Conservation (phyloP, 2,888 invertebrate species). For the Uropetala carovei region DNA sequence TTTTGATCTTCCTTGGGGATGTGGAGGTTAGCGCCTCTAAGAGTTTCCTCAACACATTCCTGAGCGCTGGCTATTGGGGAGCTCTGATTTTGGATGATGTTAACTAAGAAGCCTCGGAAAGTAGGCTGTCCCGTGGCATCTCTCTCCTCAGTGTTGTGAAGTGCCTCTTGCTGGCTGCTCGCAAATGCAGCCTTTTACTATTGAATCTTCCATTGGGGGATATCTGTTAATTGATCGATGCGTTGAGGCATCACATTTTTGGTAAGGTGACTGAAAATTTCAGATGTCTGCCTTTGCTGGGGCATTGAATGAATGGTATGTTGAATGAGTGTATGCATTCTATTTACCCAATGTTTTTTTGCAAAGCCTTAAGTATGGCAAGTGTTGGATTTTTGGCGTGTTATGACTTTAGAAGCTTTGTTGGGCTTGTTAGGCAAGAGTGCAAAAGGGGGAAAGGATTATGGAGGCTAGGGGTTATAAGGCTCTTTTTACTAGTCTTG, state of each 20-base stretch:
- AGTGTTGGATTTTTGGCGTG: conserved; percentile 60
- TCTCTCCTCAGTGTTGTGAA: conserved; percentile 60
- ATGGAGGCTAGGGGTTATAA: conserved; percentile 55
- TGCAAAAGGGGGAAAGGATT: conserved; percentile 40
- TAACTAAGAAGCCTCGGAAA: conserved; percentile 20
- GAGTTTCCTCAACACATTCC: conserved; percentile 57
- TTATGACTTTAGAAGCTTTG: conserved; percentile 48
- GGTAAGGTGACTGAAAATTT: background rate
- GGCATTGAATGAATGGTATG: conserved; percentile 47
- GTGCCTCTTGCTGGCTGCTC: conserved; percentile 53
- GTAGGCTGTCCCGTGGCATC: conserved; percentile 30
- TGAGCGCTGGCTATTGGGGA: conserved; percentile 38
- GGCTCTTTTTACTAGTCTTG: conserved; percentile 64
- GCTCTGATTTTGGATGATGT: conserved; percentile 40
- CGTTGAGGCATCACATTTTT: conserved; percentile 57
- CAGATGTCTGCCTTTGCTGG: background rate
- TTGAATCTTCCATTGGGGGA: background rate
- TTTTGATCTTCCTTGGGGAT: conserved; percentile 32
- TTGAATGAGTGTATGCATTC: conserved; percentile 17
- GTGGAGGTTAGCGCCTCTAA: background rate
- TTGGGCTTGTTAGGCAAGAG: conserved; percentile 50
- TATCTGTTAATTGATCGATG: conserved; percentile 17
- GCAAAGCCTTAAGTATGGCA: conserved; percentile 35
- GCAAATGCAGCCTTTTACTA: conserved; percentile 35
- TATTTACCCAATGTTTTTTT: conserved; percentile 37